Evolutionary conservation across 2,888 invertebrate genomes (phyloP), one percentile per base, ranked within the genome.

Genomic region (Hyppa rectilinea): DNA sequence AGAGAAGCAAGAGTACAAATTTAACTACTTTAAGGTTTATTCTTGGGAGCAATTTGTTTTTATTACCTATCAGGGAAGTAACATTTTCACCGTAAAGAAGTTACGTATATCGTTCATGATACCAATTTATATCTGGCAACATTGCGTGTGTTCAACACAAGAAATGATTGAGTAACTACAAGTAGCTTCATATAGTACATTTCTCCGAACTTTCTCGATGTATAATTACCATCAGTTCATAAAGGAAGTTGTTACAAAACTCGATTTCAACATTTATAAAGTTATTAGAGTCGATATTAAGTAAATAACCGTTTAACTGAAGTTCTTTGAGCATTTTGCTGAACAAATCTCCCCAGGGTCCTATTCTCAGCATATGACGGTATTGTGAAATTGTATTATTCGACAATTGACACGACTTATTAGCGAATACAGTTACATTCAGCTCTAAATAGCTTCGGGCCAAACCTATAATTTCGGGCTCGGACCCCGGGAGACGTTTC

Each of bases 381-480:
- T 40, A 80, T 85, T 87, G 83, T 84, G 85, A 85, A 85, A 89
- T 90, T 90, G 88, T 88, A 88, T n/a, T n/a, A 89, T 88, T 87
- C 87, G 81, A 92, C 92, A 93, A 94, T 91, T 88, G 90, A 91
- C 90, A 90, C 87, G 89, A 93, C 92, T 95, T 94, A 95, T 95
- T 95, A 95, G 86, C 88, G 88, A 93, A 92, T 92, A 89, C 87
- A 91, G 92, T 92, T 89, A 91, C 91, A 88, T 90, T 92, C 88
- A 89, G 88, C 87, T 87, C 88, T 88, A 91, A 93, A 94, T 92
- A 92, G 93, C 95, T 91, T 85, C 82, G 86, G 91, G 94, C 89
- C 87, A 89, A 95, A 93, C 93, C 94, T 88, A 94, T 95, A 95
- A 95, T 95, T 94, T 92, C 84, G 92, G 91, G 88, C 85, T 84